phyloP scores from a whole-genome alignment of 2,113 vertebrate species.

The Phainopepla nitens region DNA sequence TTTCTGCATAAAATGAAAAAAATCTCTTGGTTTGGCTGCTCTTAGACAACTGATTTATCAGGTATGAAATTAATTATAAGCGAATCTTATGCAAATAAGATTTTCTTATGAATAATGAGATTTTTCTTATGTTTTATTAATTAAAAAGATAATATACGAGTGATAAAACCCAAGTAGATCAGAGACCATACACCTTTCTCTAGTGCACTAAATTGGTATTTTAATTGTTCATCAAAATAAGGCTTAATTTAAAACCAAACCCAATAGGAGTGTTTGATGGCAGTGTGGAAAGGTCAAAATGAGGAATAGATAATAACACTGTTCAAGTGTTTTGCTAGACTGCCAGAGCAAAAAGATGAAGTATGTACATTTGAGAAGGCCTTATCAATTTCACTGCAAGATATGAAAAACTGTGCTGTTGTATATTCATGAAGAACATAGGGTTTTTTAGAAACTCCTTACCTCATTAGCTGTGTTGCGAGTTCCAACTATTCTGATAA shows the following conservation, averaged over 20 bases:
- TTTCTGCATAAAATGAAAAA: not conserved
- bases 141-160: not conserved
- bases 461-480: conserved; percentile 99
- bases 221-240: not conserved
- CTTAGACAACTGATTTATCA: not conserved
- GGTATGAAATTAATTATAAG: not conserved
- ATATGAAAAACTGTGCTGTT: not conserved
- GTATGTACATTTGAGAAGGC: not conserved
- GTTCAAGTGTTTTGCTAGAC: not conserved
- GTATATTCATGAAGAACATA: not conserved
- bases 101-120: not conserved
- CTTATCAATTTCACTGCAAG: not conserved
- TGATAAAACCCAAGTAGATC: not conserved
- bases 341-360: not conserved
- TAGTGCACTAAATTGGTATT: not conserved
- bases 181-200: not conserved
- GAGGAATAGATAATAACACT: not conserved
- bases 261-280: not conserved
- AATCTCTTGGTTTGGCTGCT: not conserved
- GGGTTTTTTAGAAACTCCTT: not conserved
- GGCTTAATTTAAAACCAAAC: not conserved
- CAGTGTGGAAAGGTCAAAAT: not conserved
- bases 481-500: conserved; percentile 95
- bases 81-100: not conserved
- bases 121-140: not conserved